Conservation (phyloP, 2,797 vertebrate species). For the Buphagus erythrorhynchus region DNA sequence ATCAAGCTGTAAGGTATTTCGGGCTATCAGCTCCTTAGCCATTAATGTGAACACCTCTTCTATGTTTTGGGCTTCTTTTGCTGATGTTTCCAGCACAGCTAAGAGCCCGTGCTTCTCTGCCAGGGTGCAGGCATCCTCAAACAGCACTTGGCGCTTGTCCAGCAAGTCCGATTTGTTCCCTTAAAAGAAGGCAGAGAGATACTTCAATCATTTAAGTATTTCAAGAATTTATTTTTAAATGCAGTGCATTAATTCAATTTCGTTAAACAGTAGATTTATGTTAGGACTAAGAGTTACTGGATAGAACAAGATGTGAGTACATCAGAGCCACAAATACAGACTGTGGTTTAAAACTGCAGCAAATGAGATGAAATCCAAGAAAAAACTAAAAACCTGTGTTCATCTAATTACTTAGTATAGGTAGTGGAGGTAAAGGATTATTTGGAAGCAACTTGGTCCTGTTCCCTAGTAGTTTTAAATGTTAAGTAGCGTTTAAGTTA, state of each 20-base stretch:
- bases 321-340: not conserved
- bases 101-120: conserved; percentile 87
- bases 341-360: not conserved
- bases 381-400: not conserved
- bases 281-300: not conserved
- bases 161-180: conserved; percentile 92
- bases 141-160: conserved; percentile 86
- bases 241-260: not conserved
- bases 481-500: not conserved
- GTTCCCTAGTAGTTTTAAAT: not conserved
- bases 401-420: not conserved
- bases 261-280: not conserved
- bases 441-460: not conserved
- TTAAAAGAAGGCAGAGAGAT: conserved; percentile 50
- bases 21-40: conserved; percentile 90
- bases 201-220: not conserved
- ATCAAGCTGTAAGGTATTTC: conserved; percentile 83
- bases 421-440: not conserved
- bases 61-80: conserved; percentile 92
- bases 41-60: conserved; percentile 91
- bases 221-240: not conserved
- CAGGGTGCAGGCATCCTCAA: conserved; percentile 90
- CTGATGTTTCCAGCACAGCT: conserved; percentile 93
- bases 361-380: not conserved
- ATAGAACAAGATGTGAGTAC: not conserved